Conservation (phyloP, 1,140 invertebrate species). For the Brachionus paranguensis region DNA sequence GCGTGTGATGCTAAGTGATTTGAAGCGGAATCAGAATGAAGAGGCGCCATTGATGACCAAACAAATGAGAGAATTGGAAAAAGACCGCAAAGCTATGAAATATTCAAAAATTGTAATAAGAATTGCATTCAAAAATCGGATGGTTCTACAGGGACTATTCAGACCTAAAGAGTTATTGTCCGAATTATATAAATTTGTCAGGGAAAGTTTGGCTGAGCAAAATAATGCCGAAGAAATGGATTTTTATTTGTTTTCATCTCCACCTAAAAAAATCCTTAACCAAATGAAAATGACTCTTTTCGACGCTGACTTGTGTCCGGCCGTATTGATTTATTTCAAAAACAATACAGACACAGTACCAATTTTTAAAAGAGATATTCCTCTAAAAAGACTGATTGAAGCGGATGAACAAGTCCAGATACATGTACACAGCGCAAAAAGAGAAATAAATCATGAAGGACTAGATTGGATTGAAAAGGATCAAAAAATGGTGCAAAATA, state of each 20-base stretch:
- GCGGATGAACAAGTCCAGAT: neutral
- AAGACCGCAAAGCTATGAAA: slow-evolving; percentile 32
- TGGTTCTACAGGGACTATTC: slow-evolving; percentile 31
- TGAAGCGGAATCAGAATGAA: neutral
- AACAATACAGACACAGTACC: slow-evolving; percentile 19
- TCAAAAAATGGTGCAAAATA: slow-evolving; percentile 13
- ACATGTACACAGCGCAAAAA: neutral
- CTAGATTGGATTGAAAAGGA: neutral
- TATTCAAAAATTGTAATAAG: slow-evolving; percentile 23
- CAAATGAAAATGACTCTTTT: slow-evolving; percentile 9
- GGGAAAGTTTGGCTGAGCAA: neutral
- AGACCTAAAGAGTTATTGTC: slow-evolving; percentile 28
- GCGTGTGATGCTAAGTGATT: slow-evolving; percentile 25
- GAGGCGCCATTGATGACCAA: slow-evolving; percentile 28
- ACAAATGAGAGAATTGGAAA: slow-evolving; percentile 36
- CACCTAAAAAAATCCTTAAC: neutral
- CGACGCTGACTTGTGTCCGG: slow-evolving; percentile 27
- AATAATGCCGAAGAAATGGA: neutral
- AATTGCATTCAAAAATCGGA: slow-evolving; percentile 7
- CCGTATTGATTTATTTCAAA: slow-evolving; percentile 9
- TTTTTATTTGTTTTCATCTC: slow-evolving; percentile 32
- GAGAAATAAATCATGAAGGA: slow-evolving; percentile 31
- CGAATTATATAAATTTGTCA: slow-evolving; percentile 31
- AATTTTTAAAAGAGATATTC: slow-evolving; percentile 7
- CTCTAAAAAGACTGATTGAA: neutral